phyloP scores from a whole-genome alignment of 2,888 invertebrate genomes.

The Drosophila meridionalis region DNA sequence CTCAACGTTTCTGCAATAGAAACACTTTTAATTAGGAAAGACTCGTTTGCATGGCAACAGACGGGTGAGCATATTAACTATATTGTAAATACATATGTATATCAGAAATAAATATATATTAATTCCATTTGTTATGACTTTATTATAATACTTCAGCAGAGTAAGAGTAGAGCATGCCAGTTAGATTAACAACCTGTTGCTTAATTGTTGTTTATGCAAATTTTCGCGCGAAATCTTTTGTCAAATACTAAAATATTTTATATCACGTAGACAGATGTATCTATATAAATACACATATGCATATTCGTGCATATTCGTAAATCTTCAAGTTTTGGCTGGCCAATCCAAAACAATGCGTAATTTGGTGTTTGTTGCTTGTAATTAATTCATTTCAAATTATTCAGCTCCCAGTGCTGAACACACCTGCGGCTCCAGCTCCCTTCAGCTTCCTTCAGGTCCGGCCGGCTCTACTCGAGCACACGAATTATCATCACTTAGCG shows the following conservation, averaged over 20 bases:
- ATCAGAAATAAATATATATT: neutral
- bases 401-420: neutral
- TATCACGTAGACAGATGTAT: neutral
- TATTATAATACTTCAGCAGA: neutral
- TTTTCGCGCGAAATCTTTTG: constrained; percentile 21
- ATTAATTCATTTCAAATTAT: constrained; percentile 59
- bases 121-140: neutral
- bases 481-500: constrained; percentile 29
- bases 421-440: neutral
- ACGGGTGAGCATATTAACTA: neutral
- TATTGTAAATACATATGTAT: neutral
- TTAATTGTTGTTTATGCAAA: constrained; percentile 41
- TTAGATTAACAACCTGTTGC: constrained; percentile 19
- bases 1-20: too few species aligned
- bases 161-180: constrained; percentile 8
- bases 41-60: too few species aligned
- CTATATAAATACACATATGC: neutral
- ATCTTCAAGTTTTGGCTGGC: constrained; percentile 13
- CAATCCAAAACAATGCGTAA: constrained; percentile 60
- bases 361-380: constrained; percentile 68
- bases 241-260: constrained; percentile 18
- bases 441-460: neutral
- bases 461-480: neutral
- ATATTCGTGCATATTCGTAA: neutral
- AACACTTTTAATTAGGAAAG: too few species aligned